phyloP scores from a whole-genome alignment of 2,113 vertebrate genomes.

The Gallinago undulata region DNA sequence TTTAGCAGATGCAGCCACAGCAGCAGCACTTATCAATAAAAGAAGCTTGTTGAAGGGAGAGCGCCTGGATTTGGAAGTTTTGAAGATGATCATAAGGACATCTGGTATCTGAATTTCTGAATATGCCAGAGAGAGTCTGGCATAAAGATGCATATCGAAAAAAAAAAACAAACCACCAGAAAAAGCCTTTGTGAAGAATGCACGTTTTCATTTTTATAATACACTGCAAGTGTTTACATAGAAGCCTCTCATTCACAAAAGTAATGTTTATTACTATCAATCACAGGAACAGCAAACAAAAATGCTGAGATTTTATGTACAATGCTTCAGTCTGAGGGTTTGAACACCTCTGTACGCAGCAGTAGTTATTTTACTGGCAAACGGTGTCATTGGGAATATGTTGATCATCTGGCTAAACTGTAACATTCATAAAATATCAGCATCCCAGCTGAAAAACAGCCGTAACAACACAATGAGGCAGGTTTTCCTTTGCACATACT shows the following conservation, averaged over 20 bases:
- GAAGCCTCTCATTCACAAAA: slow-evolving; percentile 33
- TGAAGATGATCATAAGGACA: slow-evolving; percentile 56
- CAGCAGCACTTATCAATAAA: slow-evolving; percentile 28
- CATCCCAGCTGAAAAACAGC: slow-evolving; percentile 34
- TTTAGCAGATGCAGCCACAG: slow-evolving; percentile 39
- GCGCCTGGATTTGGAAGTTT: neutral
- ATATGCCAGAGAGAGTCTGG: slow-evolving; percentile 24
- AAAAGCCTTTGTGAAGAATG: slow-evolving; percentile 21
- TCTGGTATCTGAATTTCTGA: slow-evolving; percentile 49
- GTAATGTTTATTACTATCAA: slow-evolving; percentile 47
- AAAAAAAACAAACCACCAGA: neutral
- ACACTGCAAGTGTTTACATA: slow-evolving; percentile 46
- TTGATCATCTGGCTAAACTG: slow-evolving; percentile 36
- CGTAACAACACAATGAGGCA: neutral
- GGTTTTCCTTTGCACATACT: neutral
- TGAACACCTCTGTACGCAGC: slow-evolving; percentile 43
- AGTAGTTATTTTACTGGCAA: slow-evolving; percentile 52
- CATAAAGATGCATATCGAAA: slow-evolving; percentile 39
- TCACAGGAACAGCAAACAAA: slow-evolving; percentile 50
- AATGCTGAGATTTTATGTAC: slow-evolving; percentile 54
- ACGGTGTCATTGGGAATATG: slow-evolving; percentile 37
- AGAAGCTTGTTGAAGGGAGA: neutral
- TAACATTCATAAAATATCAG: slow-evolving; percentile 50
- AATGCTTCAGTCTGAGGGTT: slow-evolving; percentile 41
- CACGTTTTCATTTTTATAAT: slow-evolving; percentile 45